phyloP scores from a whole-genome alignment of 2,113 vertebrate genomes.

The Hippocampus mohnikei region DNA sequence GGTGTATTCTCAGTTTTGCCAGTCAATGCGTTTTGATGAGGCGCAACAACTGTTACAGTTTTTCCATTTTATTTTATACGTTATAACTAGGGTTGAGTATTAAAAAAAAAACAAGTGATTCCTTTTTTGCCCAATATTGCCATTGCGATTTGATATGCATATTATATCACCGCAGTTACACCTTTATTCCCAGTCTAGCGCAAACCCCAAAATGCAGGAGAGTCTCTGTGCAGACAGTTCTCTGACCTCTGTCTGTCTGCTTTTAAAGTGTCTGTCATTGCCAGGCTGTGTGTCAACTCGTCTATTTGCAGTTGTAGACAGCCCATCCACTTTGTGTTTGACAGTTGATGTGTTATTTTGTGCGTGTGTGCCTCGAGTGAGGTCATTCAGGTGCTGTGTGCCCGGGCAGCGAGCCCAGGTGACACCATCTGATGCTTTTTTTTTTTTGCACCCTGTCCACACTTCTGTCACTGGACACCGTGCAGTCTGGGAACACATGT shows the following conservation, averaged over 20 bases:
- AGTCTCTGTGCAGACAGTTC: slow-evolving; percentile 27
- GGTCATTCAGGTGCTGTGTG: slow-evolving; percentile 64
- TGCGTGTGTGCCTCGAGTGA: slow-evolving; percentile 46
- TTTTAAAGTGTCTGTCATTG: slow-evolving; percentile 47
- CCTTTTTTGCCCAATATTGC: no score
- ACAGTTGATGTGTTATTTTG: slow-evolving; percentile 59
- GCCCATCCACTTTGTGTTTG: slow-evolving; percentile 48
- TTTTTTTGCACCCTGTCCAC: slow-evolving; percentile 1
- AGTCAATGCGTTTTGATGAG: no score
- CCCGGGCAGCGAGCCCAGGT: slow-evolving; percentile 51
- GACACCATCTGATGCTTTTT: slow-evolving; percentile 31
- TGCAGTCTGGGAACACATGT: slow-evolving; percentile 3
- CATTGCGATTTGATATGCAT: background rate
- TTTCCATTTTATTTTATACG: no score
- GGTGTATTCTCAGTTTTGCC: no score
- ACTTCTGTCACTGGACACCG: slow-evolving; percentile 30
- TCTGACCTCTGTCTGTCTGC: slow-evolving; percentile 59
- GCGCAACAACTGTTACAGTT: no score
- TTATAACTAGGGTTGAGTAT: no score
- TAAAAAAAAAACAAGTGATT: no score
- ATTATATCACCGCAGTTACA: background rate
- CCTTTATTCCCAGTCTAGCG: background rate
- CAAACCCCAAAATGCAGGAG: slow-evolving; percentile 3
- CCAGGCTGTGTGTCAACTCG: slow-evolving; percentile 43
- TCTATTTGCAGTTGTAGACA: slow-evolving; percentile 67